Evolutionary conservation across 2,888 invertebrate genomes (phyloP).

Genomic region (Aradus depressus): DNA sequence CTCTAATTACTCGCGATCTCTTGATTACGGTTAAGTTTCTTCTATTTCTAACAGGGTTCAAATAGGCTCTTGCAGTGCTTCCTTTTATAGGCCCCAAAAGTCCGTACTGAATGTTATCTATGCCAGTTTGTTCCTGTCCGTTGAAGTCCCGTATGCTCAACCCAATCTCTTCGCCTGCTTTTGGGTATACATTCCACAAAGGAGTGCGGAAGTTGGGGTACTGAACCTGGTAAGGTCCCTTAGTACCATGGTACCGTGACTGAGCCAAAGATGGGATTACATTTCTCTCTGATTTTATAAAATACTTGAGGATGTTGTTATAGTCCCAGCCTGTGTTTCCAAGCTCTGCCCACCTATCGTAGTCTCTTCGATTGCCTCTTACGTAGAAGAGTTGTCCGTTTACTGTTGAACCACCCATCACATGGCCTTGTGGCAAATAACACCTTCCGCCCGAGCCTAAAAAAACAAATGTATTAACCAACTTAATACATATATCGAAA

Average conservation of each 20-base stretch:
- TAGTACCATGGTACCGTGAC: constrained; percentile 1
- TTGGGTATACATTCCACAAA: constrained; percentile 32
- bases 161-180: constrained; percentile 29
- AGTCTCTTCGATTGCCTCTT: constrained; percentile 55
- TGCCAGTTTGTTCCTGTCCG: constrained; percentile 15
- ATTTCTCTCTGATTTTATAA: constrained; percentile 21
- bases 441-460: constrained; percentile 7
- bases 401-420: constrained; percentile 66
- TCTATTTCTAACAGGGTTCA: constrained; percentile 15
- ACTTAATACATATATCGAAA: no score
- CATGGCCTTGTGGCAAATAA: constrained; percentile 47
- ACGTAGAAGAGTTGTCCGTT: constrained; percentile 70
- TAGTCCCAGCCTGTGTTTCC: constrained; percentile 64
- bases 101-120: constrained; percentile 1
- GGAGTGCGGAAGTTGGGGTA: constrained; percentile 31
- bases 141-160: constrained; percentile 11
- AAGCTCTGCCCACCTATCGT: constrained; percentile 59
- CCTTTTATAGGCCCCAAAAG: constrained; percentile 16
- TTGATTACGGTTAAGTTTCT: constrained; percentile 23
- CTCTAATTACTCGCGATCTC: constrained; percentile 15
- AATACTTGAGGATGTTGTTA: constrained; percentile 38
- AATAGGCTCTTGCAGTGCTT: constrained; percentile 20
- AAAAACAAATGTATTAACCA: no score
- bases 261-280: neutral
- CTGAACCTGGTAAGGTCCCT: constrained; percentile 9